A percentile compares a stretch with the other conserved stretches of the same genome.
These are phyloP conservation scores for Cyclargus thomasi DNA, from an alignment of 1,140 invertebrate genomes.

Conservation along the genomic window DNA sequence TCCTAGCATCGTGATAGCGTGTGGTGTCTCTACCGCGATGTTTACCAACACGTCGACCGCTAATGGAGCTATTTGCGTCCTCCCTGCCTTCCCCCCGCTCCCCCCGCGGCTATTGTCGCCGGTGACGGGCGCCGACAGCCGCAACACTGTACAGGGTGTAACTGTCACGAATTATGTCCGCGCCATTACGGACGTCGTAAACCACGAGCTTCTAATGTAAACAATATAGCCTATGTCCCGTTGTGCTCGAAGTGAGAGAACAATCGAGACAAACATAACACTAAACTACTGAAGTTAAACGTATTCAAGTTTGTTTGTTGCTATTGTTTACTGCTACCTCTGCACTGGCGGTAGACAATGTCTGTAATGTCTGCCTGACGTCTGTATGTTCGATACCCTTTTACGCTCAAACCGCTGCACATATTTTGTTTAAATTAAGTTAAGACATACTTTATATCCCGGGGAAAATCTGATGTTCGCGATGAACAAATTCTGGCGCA, in stretches of 20 bases:
- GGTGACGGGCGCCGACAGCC: not conserved
- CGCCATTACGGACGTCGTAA: not conserved
- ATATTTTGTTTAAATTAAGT: too few relatives aligned
- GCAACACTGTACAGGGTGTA: too few relatives aligned
- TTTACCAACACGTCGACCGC: conserved; percentile 44
- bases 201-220: not conserved
- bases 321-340: too few relatives aligned
- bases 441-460: too few relatives aligned
- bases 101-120: conserved; percentile 17
- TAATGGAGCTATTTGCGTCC: conserved; percentile 31
- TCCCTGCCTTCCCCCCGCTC: not conserved
- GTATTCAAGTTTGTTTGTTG: too few relatives aligned
- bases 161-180: too few relatives aligned
- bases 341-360: too few relatives aligned
- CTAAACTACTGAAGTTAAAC: not conserved
- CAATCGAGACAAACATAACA: not conserved
- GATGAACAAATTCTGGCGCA: too few relatives aligned
- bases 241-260: not conserved
- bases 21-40: conserved; percentile 23
- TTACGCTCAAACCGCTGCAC: too few relatives aligned
- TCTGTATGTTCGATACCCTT: too few relatives aligned
- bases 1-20: not conserved
- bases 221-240: not conserved
- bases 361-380: too few relatives aligned
- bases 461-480: too few relatives aligned